phyloP scores from a whole-genome alignment of 2,888 invertebrate species.

The Drosophila limbata region DNA sequence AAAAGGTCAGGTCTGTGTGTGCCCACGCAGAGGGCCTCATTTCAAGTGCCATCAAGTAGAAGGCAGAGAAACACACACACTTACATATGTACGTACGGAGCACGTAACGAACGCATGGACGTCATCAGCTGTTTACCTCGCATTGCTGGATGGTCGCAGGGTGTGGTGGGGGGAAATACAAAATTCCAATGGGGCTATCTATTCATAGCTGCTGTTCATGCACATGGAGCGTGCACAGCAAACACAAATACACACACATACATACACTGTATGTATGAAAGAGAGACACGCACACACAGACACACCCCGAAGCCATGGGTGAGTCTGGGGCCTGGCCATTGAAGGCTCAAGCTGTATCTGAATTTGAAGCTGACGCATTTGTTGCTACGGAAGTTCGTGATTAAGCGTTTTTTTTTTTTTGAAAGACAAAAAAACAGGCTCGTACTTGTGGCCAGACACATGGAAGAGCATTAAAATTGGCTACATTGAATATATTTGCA shows the following conservation, averaged over 20 bases:
- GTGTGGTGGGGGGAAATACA: constrained; percentile 35
- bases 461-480: constrained; percentile 41
- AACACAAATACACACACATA: constrained; percentile 26
- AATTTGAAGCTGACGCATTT: constrained; percentile 66
- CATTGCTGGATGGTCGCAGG: constrained; percentile 8
- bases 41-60: constrained; percentile 7
- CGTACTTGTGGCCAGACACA: constrained; percentile 39
- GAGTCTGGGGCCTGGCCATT: constrained; percentile 35
- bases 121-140: constrained; percentile 73
- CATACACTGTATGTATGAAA: background rate
- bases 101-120: constrained; percentile 76
- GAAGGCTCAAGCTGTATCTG: constrained; percentile 34
- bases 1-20: constrained; percentile 68
- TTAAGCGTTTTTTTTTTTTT: constrained; percentile 57
- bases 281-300: constrained; percentile 46
- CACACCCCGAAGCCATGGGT: constrained; percentile 69
- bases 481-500: constrained; percentile 64
- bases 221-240: constrained; percentile 69
- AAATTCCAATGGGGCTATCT: constrained; percentile 70
- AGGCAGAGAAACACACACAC: constrained; percentile 20
- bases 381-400: constrained; percentile 80
- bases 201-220: constrained; percentile 77
- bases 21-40: constrained; percentile 44
- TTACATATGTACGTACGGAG: constrained; percentile 17
- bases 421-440: constrained; percentile 53